Base-by-base conservation (phyloP, 53 echinoderm and acorn worm genomes). In the Paracentrotus lividus region DNA sequence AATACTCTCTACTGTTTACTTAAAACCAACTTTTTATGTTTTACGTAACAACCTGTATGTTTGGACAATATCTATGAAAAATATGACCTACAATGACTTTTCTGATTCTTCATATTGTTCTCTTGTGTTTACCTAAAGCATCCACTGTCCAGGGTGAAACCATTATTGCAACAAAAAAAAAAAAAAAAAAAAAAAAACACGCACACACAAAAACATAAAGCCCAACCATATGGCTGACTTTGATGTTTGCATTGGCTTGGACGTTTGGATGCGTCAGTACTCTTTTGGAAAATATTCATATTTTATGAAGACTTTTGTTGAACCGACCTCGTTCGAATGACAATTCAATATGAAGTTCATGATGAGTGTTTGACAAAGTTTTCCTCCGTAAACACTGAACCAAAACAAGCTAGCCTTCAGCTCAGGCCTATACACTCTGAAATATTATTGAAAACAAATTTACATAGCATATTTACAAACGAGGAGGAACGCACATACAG, bases 311-410 rank as follows among this genome's bases (percentile, higher is more conserved):
- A 24, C 23, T 45, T 45, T 27, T 47, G 27, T 81, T 24, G 47
- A 81, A 45, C 15, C 26, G 27, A 81, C 81, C 72, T 72, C 20
- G 72, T 18, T 72, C 6, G 40, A 81, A 24, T 81, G 24, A 45
- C 47, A 81, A 81, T 21, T 76, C 76, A 76, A 76, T 76, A 40
- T 76, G 76, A 76, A 42, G 18, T 76, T 27, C 64, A 21, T 47
- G 47, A 81, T 45, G 81, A 26, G 47, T 81, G 26, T 81, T 81
- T 81, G 81, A 24, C 26, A 9, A 44, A 26, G 45, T 81, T 45
- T 47, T 81, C 4, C 2, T 81, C 12, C 26, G 49, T 47, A 81
- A 81, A 81, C 47, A 81, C 26, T n/a, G n/a, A 9, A 24, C 9
- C 81, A 44, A 81, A 81, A 81, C 81, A 49, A 47, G 47, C 24